Conservation (phyloP, 1,140 invertebrate genomes). For the Spodoptera frugiperda region DNA sequence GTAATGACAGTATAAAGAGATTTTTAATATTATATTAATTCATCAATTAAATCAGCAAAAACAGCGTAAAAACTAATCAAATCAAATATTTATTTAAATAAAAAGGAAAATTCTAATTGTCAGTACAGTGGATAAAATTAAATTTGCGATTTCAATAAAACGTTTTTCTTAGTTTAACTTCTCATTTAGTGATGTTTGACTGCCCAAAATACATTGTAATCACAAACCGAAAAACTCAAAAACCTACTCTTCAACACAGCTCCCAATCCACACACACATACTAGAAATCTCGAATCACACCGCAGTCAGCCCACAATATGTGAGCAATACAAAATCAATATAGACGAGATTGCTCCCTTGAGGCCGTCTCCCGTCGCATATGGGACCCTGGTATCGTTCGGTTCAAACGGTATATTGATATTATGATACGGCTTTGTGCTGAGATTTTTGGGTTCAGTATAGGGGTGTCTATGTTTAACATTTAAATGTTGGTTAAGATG, state of each 20-base stretch:
- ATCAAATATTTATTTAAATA: too few relatives aligned
- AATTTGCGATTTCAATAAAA: too few relatives aligned
- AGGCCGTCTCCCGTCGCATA: conserved; percentile 38
- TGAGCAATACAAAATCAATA: conserved; percentile 54
- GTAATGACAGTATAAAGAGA: too few relatives aligned
- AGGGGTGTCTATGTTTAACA: neutral
- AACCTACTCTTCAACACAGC: neutral
- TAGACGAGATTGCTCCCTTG: conserved; percentile 45
- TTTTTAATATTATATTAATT: too few relatives aligned
- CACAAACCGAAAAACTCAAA: neutral
- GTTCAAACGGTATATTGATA: conserved; percentile 48
- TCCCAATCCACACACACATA: neutral
- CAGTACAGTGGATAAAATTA: too few relatives aligned
- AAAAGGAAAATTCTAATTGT: too few relatives aligned
- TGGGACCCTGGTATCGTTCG: conserved; percentile 43
- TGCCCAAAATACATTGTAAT: too few relatives aligned
- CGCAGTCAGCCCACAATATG: conserved; percentile 36
- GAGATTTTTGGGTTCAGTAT: conserved; percentile 20
- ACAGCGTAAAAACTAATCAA: too few relatives aligned
- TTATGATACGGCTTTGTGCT: conserved; percentile 44
- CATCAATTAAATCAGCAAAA: too few relatives aligned
- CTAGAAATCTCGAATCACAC: conserved; percentile 30
- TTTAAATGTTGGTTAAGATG: too few relatives aligned
- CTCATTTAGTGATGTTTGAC: too few relatives aligned
- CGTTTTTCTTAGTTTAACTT: too few relatives aligned